These are phyloP conservation scores for Epinotia demarniana DNA, from an alignment of 2,888 invertebrate species.

Conservation along the genomic window DNA sequence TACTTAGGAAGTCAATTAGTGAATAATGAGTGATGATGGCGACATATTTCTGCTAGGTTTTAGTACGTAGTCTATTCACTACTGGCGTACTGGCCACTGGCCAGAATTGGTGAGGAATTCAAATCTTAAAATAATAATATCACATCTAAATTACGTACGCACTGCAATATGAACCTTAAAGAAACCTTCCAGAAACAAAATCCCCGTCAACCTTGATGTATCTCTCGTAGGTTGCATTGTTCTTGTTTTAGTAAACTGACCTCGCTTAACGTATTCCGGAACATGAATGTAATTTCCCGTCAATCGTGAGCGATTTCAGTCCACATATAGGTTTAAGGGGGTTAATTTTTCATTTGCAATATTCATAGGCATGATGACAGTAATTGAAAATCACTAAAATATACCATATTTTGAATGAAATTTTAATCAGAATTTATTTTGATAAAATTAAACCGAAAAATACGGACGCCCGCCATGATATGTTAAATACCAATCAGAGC, in stretches of 20 bases:
- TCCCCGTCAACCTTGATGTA: not conserved
- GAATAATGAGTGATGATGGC: not conserved
- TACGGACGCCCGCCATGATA: no score
- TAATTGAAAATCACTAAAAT: no score
- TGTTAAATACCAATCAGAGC: no score
- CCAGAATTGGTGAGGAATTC: not conserved
- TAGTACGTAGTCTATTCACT: no score
- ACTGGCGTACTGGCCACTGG: not conserved
- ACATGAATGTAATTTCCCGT: conserved; percentile 7
- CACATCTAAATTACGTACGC: not conserved
- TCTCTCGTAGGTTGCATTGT: not conserved
- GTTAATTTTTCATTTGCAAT: conserved; percentile 9
- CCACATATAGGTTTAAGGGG: conserved; percentile 3
- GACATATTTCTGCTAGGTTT: no score
- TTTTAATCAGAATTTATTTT: no score
- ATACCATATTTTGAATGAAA: no score
- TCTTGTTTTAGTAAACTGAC: not conserved
- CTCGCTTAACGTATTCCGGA: not conserved
- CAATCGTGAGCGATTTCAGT: not conserved
- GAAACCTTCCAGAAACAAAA: not conserved
- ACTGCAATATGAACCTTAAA: not conserved
- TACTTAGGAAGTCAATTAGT: conserved; percentile 11
- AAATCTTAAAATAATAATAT: not conserved
- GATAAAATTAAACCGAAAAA: no score
- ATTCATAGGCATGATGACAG: no score